Evolutionary conservation across 1,140 invertebrate species (phyloP).

Genomic region (Pseudachorutes palmiensis): DNA sequence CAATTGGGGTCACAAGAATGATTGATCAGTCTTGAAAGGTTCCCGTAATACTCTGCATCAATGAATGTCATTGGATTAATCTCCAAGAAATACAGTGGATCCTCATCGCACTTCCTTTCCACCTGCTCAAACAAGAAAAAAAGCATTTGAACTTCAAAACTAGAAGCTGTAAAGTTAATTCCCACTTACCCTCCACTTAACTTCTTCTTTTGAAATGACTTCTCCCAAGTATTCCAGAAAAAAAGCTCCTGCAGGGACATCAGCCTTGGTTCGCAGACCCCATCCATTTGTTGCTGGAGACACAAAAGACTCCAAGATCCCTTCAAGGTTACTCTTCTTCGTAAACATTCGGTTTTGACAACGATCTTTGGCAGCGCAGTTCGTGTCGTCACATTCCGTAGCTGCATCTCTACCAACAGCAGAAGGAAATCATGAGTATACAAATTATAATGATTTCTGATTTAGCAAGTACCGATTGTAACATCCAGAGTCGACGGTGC

Average conservation of each 20-base stretch:
- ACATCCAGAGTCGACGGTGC: constrained; percentile 21
- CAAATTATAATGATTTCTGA: not conserved
- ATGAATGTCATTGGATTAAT: constrained; percentile 21
- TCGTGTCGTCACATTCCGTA: constrained; percentile 20
- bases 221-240: constrained; percentile 31
- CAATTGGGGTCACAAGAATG: constrained; percentile 34
- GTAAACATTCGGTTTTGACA: constrained; percentile 31
- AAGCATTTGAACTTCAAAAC: not conserved
- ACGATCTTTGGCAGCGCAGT: constrained; percentile 6
- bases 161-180: not conserved
- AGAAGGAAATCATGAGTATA: not conserved
- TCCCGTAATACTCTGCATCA: constrained; percentile 33
- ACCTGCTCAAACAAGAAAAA: not conserved
- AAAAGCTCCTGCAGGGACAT: constrained; percentile 22
- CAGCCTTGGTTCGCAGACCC: constrained; percentile 12
- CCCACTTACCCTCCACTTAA: constrained; percentile 7
- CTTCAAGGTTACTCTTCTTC: not conserved
- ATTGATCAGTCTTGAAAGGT: constrained; percentile 30
- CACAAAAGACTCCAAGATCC: constrained; percentile 2
- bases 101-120: constrained; percentile 18
- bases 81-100: constrained; percentile 32
- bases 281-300: constrained; percentile 22
- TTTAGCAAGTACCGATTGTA: constrained; percentile 27
- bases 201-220: constrained; percentile 24
- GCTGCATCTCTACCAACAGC: constrained; percentile 10